A percentile compares a stretch with the other conserved stretches of the same genome.
phyloP scores from a whole-genome alignment of 2,113 vertebrate species.

The Scartelaos histophorus region DNA sequence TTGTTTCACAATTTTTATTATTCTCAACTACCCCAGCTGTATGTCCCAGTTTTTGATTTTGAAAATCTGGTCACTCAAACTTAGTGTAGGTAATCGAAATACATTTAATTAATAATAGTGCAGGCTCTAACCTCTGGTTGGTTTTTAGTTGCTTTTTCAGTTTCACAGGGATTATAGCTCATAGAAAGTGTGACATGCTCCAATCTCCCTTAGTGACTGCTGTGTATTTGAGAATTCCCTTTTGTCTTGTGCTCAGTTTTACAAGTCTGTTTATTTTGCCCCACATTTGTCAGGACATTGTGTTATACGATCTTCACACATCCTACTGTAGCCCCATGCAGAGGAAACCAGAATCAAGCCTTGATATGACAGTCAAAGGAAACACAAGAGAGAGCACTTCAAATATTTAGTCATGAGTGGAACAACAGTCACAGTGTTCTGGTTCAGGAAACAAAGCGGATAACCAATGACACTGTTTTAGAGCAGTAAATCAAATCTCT shows the following conservation, averaged over 20 bases:
- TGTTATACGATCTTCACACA: neutral
- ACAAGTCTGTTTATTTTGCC: neutral
- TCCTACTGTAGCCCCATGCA: conserved; percentile 11
- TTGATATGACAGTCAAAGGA: conserved; percentile 52
- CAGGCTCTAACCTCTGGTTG: too few relatives aligned
- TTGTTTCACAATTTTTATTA: too few relatives aligned
- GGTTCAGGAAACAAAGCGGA: conserved; percentile 20
- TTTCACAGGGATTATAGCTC: too few relatives aligned
- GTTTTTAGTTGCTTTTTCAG: too few relatives aligned
- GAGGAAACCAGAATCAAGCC: conserved; percentile 31
- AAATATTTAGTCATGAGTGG: conserved; percentile 39
- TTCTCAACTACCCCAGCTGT: too few relatives aligned
- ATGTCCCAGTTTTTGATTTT: too few relatives aligned
- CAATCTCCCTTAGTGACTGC: neutral
- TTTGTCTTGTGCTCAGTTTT: neutral
- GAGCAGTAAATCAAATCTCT: neutral
- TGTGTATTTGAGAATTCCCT: neutral
- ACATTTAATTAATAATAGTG: too few relatives aligned
- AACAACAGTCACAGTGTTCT: conserved; percentile 16
- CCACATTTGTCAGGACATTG: neutral
- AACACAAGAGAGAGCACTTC: conserved; percentile 30
- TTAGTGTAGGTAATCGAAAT: too few relatives aligned
- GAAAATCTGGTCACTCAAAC: too few relatives aligned
- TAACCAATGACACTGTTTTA: neutral
- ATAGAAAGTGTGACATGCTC: neutral